Percentiles rank a stretch among this genome's conserved stretches.
These are phyloP conservation scores for Zapus hudsonius DNA, from an alignment of 2,113 vertebrate species.

Conservation along the genomic window DNA sequence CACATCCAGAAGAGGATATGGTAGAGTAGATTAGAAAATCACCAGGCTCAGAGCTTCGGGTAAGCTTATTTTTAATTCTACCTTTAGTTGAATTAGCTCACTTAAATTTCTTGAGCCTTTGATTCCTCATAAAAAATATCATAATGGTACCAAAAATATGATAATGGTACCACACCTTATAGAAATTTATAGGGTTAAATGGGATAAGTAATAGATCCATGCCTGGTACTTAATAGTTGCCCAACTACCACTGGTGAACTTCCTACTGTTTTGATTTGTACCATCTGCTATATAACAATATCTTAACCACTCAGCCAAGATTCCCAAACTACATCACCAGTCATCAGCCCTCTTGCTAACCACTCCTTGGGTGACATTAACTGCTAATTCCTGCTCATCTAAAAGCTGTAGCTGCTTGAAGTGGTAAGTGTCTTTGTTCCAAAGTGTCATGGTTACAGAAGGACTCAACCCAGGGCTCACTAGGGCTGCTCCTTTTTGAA, in stretches of 20 bases:
- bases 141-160: neutral
- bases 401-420: slow-evolving; percentile 46
- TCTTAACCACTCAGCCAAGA: slow-evolving; percentile 34
- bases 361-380: slow-evolving; percentile 54
- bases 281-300: slow-evolving; percentile 46
- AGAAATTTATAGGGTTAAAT: slow-evolving; percentile 6
- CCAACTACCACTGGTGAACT: neutral
- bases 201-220: neutral
- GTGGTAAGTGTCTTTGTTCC: slow-evolving; percentile 57
- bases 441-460: slow-evolving; percentile 59
- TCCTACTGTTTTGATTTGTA: slow-evolving; percentile 41
- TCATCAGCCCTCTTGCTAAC: slow-evolving; percentile 22
- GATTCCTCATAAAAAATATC: neutral
- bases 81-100: neutral
- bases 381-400: slow-evolving; percentile 50
- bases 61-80: neutral
- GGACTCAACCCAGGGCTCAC: slow-evolving; percentile 54
- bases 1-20: neutral
- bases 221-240: neutral
- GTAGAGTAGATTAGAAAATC: neutral
- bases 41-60: neutral
- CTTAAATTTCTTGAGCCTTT: neutral
- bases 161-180: neutral
- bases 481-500: slow-evolving; percentile 64
- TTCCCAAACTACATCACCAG: slow-evolving; percentile 12